A percentile compares a stretch with the other conserved stretches of the same genome.
Evolutionary conservation across 2,888 invertebrate species (phyloP).

Genomic region (Tetragonisca angustula): DNA sequence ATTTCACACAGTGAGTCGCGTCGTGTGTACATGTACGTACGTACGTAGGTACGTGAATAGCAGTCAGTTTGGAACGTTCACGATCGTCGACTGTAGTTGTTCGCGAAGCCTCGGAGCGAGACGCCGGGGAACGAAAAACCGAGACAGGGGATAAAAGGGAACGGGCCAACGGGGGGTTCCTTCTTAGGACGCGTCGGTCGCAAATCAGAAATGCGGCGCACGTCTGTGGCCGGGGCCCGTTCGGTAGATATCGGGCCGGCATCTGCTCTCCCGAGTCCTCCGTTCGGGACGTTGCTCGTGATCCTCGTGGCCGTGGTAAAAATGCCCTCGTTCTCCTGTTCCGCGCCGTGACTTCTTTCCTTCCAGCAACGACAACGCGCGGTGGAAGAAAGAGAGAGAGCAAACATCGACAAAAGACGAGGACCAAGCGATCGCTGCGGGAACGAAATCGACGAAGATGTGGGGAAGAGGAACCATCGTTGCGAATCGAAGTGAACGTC

Average conservation of each 20-base stretch:
- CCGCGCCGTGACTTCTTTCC: slow-evolving; percentile 52
- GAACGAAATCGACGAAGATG: neutral
- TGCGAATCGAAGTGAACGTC: slow-evolving; percentile 1
- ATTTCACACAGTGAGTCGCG: neutral
- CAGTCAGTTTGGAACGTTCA: neutral
- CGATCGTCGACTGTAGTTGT: slow-evolving; percentile 42
- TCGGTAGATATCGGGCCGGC: slow-evolving; percentile 67
- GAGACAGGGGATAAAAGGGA: slow-evolving; percentile 2
- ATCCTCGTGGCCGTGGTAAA: slow-evolving; percentile 66
- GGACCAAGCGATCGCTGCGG: neutral
- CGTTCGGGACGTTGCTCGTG: slow-evolving; percentile 64
- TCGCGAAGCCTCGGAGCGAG: slow-evolving; percentile 6
- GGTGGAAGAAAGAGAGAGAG: neutral
- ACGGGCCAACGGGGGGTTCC: slow-evolving; percentile 44
- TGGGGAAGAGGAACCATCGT: neutral
- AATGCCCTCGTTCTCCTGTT: slow-evolving; percentile 64
- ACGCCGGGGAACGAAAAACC: neutral
- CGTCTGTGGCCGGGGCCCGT: slow-evolving; percentile 55
- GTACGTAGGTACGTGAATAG: too few species aligned
- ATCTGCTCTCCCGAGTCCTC: slow-evolving; percentile 58
- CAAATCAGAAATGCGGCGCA: slow-evolving; percentile 70
- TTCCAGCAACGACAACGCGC: neutral
- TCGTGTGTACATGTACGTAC: too few species aligned
- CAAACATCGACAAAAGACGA: neutral
- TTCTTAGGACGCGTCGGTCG: slow-evolving; percentile 54